Evolutionary conservation across 2,797 vertebrate genomes (phyloP), one percentile per base, ranked within the genome.

Genomic region (Sebastes wilsoni): DNA sequence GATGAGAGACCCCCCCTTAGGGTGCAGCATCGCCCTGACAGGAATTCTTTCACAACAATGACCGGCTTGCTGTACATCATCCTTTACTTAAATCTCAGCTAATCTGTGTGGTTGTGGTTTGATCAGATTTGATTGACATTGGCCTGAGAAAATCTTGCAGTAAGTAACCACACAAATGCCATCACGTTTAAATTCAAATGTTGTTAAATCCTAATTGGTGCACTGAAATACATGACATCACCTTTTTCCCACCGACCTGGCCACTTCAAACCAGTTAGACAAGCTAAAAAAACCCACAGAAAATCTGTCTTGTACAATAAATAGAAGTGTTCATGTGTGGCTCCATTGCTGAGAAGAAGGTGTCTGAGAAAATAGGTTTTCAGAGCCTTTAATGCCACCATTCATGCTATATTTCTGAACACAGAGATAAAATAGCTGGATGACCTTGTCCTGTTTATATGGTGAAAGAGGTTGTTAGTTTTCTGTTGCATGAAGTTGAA

Each of bases 371-470:
- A 60, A 36, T 2, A 2, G 22, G 3, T 49, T 60, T 77, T 67
- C 27, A 46, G 65, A 22, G 55, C 28, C 55, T 69, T 81, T 73
- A 68, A 80, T 71, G 52, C 68, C n/a, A 6, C 30, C n/a, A 52
- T 58, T 80, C 55, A 56, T 65, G 25, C 20, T 77, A 23, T 58
- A 65, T 84, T 65, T 79, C 52, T 61, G 62, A 74, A 75, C 49
- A 65, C 42, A 61, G 28, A 23, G 56, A 74, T 60, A 30, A 70
- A 81, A 88, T 52, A 76, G 67, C 70, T 52, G 60, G 28, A 55
- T 82, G 88, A 88, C 88, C 88, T 89, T 89, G 79, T 86, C 66
- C 81, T 81, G 67, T 83, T 87, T 72, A 56, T 75, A 20, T 66
- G 60, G 23, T 10, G 10, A 58, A 68, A 32, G 23, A 86, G 64